Base-by-base conservation (phyloP, 2,797 vertebrate genomes). In the Synanceia verrucosa region DNA sequence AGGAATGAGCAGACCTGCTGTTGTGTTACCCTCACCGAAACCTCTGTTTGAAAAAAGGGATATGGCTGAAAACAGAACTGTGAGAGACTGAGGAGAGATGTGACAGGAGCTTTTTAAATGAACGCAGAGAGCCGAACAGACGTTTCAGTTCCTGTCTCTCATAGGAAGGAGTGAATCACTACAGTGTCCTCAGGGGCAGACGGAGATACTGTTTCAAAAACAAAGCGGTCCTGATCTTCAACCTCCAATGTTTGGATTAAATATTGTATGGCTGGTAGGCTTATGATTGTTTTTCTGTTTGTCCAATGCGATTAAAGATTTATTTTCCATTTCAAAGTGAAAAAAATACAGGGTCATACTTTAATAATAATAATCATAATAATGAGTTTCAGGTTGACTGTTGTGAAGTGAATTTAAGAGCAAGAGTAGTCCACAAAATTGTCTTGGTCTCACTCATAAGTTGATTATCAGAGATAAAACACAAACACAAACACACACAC, bases 1-100 rank as follows among this genome's bases (percentile, higher is more conserved):
- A 53, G 51, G 12, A 53, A 91, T 90, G 93, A 44, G 92, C 93
- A 78, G 93, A 94, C 92, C 93, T 53, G 51, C 93, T 94, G 95
- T 89, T 94, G 92, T 2, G 91, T 92, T 65, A 93, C 87, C 68
- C 95, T 94, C 60, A 93, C 90, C 81, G 94, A 19, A 29, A 52
- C 46, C 16, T 12, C 24, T 43, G 73, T 53, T 72, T 53, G 60
- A 11, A 53, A 93, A 92, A 93, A 0, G 93, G 90, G 78, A 94
- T 93, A 53, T 93, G 93, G 1, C 13, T 14, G 24, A 62, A 31
- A n/a, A 37, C 18, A 94, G 46, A 63, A 89, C 72, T 91, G 94
- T 36, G 90, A 93, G 18, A 93, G 88, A 65, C 89, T 83, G 91
- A 93, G 87, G 53, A 78, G 47, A 48, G 57, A 29, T 5, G 63